Base-by-base conservation (phyloP, 2,797 vertebrate species). In the Anomalospiza imberbis region DNA sequence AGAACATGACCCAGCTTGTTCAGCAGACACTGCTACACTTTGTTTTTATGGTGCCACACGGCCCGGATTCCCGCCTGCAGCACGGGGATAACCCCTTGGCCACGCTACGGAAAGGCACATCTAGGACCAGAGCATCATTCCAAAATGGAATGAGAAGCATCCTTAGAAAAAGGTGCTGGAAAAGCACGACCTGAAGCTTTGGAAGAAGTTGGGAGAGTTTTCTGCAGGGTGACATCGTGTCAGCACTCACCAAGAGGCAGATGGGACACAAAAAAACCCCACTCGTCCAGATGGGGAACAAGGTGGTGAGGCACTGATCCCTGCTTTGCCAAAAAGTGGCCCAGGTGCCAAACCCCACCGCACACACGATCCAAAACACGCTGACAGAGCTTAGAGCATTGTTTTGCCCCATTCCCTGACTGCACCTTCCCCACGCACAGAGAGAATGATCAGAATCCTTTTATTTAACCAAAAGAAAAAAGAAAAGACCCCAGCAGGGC, bases 1-100 rank as follows among this genome's bases (percentile, higher is more conserved):
- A 95, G 86, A 87, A 92, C 91, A 22, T 68, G 93, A 91, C 70
- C 89, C 89, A 86, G 93, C 91, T 84, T 87, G 87, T 32, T 87
- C 87, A 93, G 89, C 89, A 72, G 5, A 6, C 9, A 0, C 71
- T 60, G 44, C 61, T 32, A 1, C 28, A 47, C 34, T 45, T 60
- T 42, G 55, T 70, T 55, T 61, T 26, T 6, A 22, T 0, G 0
- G 45, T 63, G 85, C 40, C 88, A 58, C 40, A 3, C 63, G 70
- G 44, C 58, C 8, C 40, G 14, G 40, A 40, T 40, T 40, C 40
- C 40, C 13, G 40, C 40, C 65, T 13, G 12, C 0, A 50, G 44
- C 36, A 28, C 0, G 4, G 61, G 76, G 61, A 68, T 6, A 72
- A 67, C 11, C n/a, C 48, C 55, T 13, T 0, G 2, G 51, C 55